Percentiles rank a stretch among this genome's conserved stretches.
These are phyloP conservation scores for Helleia helle DNA, from an alignment of 2,888 invertebrate genomes.

Conservation along the genomic window DNA sequence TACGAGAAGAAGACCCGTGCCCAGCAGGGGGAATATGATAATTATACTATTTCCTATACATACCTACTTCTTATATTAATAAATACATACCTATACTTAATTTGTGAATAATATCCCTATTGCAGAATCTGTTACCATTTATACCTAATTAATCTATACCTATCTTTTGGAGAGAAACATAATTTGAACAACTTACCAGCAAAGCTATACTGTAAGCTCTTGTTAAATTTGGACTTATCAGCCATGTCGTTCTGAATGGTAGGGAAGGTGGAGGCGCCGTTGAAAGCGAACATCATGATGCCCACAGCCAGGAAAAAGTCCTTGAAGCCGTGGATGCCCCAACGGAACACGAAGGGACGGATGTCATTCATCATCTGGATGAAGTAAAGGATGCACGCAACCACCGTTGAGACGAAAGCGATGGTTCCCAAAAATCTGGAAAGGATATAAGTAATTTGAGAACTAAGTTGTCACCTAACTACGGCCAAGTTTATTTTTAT, in stretches of 20 bases:
- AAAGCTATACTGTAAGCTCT: slow-evolving; percentile 76
- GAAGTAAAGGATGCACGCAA: slow-evolving; percentile 77
- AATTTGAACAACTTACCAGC: slow-evolving; percentile 63
- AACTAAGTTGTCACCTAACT: neutral
- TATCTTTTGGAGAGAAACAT: too few species aligned
- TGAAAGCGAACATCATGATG: slow-evolving; percentile 80
- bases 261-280: slow-evolving; percentile 83
- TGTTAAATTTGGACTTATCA: slow-evolving; percentile 77
- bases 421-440: slow-evolving; percentile 76
- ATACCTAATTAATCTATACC: too few species aligned
- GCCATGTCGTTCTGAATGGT: slow-evolving; percentile 87
- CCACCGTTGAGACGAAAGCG: slow-evolving; percentile 75
- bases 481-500: too few species aligned
- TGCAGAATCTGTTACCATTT: too few species aligned
- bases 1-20: too few species aligned
- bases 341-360: slow-evolving; percentile 54
- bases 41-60: too few species aligned
- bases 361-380: slow-evolving; percentile 75
- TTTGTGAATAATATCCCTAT: neutral
- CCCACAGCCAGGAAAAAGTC: slow-evolving; percentile 82
- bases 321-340: slow-evolving; percentile 64
- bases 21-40: too few species aligned
- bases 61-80: too few species aligned
- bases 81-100: too few species aligned
- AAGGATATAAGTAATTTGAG: slow-evolving; percentile 17